phyloP scores from a whole-genome alignment of 2,113 vertebrate genomes.

The Cisticola juncidis region DNA sequence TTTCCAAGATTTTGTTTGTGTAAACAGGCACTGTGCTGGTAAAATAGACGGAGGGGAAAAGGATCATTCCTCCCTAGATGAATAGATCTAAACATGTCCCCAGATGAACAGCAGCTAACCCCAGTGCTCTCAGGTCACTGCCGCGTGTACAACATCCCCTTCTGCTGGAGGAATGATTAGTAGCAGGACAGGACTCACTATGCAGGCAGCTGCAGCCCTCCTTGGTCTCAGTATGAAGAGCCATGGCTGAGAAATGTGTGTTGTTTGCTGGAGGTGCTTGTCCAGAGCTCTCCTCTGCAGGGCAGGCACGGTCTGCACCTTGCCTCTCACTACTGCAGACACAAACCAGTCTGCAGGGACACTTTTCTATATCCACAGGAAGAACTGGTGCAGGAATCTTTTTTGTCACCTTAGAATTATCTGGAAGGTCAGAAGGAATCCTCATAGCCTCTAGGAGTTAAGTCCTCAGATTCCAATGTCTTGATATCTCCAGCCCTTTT shows the following conservation, averaged over 20 bases:
- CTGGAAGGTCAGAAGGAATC: background rate
- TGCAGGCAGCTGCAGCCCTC: background rate
- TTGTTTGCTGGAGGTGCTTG: background rate
- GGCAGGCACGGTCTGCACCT: background rate
- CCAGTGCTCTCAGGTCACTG: background rate
- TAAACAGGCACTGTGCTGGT: background rate
- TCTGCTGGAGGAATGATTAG: background rate
- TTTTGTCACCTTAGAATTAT: background rate
- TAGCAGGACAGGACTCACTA: background rate
- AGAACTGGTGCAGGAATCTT: background rate
- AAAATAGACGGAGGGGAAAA: background rate
- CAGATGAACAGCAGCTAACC: background rate
- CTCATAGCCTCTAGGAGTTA: background rate
- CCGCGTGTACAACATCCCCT: background rate
- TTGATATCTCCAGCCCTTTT: background rate
- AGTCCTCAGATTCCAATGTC: background rate
- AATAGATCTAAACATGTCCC: background rate
- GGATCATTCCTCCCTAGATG: background rate
- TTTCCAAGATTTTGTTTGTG: background rate
- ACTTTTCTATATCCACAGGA: background rate
- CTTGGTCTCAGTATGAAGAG: background rate
- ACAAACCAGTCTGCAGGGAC: background rate
- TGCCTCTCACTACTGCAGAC: background rate
- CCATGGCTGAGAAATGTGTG: background rate
- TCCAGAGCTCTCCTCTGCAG: background rate